A percentile compares a stretch with the other conserved stretches of the same genome.
phyloP scores from a whole-genome alignment of 2,113 vertebrate genomes.

The Bufo gargarizans region DNA sequence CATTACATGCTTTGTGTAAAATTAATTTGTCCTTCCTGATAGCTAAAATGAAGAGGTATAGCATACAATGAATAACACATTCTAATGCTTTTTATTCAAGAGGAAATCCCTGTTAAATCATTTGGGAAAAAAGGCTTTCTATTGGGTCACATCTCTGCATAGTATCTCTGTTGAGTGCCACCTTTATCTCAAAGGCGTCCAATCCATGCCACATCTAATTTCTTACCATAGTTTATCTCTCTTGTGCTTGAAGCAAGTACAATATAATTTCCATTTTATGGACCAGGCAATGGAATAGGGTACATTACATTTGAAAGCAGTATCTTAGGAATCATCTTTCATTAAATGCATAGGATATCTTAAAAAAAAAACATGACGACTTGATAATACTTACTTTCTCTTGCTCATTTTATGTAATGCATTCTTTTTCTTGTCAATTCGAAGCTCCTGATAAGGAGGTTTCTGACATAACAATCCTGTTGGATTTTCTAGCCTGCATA shows the following conservation, averaged over 20 bases:
- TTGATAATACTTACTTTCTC: constrained; percentile 50
- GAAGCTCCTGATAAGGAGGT: constrained; percentile 31
- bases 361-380: constrained; percentile 28
- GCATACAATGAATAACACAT: background rate
- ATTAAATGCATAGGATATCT: constrained; percentile 25
- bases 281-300: background rate
- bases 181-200: background rate
- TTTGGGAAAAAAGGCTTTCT: background rate
- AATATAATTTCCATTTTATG: constrained; percentile 38
- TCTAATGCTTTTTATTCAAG: background rate
- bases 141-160: background rate
- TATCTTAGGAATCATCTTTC: constrained; percentile 39
- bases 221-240: background rate
- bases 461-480: constrained; percentile 48
- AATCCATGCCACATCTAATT: constrained; percentile 22
- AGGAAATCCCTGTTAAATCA: background rate
- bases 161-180: background rate
- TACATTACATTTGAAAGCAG: constrained; percentile 34
- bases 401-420: constrained; percentile 22
- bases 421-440: constrained; percentile 47
- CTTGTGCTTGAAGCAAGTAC: background rate
- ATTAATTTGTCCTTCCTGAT: background rate
- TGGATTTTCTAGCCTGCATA: constrained; percentile 3
- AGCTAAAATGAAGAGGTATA: background rate
- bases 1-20: background rate